These are phyloP conservation scores for Mycalesis mineus DNA, from an alignment of 2,888 invertebrate species.

Conservation along the genomic window DNA sequence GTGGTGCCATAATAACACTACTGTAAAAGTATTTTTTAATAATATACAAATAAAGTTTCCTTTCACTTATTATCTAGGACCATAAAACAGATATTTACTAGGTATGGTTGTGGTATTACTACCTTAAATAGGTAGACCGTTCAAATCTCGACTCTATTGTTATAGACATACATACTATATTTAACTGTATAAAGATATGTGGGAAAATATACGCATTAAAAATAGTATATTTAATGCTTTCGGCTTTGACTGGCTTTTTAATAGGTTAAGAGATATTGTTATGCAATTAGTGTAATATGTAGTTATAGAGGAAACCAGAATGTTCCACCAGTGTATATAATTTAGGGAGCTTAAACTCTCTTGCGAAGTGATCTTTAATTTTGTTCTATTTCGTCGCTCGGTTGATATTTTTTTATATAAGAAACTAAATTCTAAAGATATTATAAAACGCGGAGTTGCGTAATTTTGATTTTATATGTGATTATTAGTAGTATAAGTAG, in stretches of 20 bases:
- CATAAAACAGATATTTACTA: conserved; percentile 23
- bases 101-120: conserved; percentile 29
- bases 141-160: conserved; percentile 22
- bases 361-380: conserved; percentile 39
- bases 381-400: conserved; percentile 25
- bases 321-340: conserved; percentile 32
- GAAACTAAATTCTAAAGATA: conserved; percentile 51
- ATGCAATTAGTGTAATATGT: conserved; percentile 36
- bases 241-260: conserved; percentile 72
- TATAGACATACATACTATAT: conserved; percentile 21
- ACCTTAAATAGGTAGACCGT: conserved; percentile 19
- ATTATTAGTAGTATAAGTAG: conserved; percentile 56
- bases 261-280: conserved; percentile 57
- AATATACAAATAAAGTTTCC: conserved; percentile 22
- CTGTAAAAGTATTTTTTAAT: conserved; percentile 54
- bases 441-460: conserved; percentile 44
- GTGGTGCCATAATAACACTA: conserved; percentile 74
- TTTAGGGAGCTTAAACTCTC: conserved; percentile 20
- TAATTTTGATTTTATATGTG: conserved; percentile 62
- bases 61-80: conserved; percentile 15
- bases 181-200: conserved; percentile 65
- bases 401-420: conserved; percentile 30
- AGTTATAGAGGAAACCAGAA: conserved; percentile 21
- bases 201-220: conserved; percentile 78
- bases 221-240: conserved; percentile 70